phyloP scores from a whole-genome alignment of 2,797 vertebrate species.

The Molothrus aeneus region DNA sequence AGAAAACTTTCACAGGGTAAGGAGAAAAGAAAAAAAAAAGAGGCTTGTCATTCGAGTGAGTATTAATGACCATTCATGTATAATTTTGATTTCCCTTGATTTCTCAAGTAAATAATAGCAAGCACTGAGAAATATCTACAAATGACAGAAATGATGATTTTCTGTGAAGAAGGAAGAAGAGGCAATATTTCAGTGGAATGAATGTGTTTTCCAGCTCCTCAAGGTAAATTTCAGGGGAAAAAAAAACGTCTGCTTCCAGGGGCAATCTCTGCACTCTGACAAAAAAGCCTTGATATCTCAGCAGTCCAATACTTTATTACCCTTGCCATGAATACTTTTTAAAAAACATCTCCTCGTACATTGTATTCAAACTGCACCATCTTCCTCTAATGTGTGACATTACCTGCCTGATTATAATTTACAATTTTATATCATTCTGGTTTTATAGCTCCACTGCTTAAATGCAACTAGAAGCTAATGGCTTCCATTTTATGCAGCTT shows the following conservation, averaged over 20 bases:
- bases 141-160: neutral
- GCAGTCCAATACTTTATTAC: neutral
- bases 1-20: neutral
- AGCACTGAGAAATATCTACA: neutral
- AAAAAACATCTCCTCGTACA: neutral
- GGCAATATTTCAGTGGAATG: neutral
- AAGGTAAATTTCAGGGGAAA: neutral
- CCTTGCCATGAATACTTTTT: neutral
- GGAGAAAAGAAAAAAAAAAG: neutral
- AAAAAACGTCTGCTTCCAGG: neutral
- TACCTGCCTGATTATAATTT: slow-evolving; percentile 37
- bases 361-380: neutral
- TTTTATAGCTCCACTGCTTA: slow-evolving; percentile 8
- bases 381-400: neutral
- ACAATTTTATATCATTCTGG: neutral
- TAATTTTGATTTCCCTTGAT: neutral
- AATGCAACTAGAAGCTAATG: slow-evolving; percentile 42
- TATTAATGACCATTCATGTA: neutral
- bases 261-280: neutral
- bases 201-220: neutral
- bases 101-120: neutral
- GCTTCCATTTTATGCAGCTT: slow-evolving; percentile 14
- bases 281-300: neutral
- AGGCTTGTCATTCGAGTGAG: neutral
- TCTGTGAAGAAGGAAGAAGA: neutral